phyloP scores from a whole-genome alignment of 2,113 vertebrate genomes.

The Motacilla tschutschensis region DNA sequence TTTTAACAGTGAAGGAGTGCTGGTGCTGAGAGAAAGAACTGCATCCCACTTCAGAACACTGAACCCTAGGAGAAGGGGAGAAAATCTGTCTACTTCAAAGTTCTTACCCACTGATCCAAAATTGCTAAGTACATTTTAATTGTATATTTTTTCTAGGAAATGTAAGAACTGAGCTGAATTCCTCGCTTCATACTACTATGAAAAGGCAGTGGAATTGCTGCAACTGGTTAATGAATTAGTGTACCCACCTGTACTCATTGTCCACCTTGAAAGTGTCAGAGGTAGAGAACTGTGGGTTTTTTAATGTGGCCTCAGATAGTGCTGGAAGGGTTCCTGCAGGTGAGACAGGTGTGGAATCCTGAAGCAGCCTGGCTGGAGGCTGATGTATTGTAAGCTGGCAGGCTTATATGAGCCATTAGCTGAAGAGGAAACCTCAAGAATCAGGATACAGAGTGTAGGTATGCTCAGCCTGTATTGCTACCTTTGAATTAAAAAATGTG shows the following conservation, averaged over 20 bases:
- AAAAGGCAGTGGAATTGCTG: background rate
- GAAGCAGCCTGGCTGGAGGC: background rate
- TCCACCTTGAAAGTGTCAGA: background rate
- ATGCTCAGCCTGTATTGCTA: background rate
- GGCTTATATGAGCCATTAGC: background rate
- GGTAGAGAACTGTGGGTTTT: background rate
- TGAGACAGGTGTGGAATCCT: background rate
- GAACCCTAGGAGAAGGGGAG: background rate
- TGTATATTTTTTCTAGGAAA: background rate
- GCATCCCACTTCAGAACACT: background rate
- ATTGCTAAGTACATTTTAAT: background rate
- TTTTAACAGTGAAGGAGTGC: background rate
- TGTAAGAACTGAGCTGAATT: background rate
- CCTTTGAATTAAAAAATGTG: background rate
- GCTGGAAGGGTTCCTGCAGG: background rate
- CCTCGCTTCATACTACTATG: background rate
- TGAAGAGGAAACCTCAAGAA: background rate
- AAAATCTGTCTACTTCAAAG: background rate
- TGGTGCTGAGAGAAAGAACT: background rate
- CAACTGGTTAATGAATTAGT: background rate
- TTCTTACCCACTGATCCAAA: background rate
- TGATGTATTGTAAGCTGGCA: background rate
- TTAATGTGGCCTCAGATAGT: background rate
- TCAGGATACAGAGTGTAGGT: fast-evolving
- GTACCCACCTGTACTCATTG: background rate